These are phyloP conservation scores for Oryzias curvinotus DNA, from an alignment of 2,113 vertebrate species.

Conservation along the genomic window DNA sequence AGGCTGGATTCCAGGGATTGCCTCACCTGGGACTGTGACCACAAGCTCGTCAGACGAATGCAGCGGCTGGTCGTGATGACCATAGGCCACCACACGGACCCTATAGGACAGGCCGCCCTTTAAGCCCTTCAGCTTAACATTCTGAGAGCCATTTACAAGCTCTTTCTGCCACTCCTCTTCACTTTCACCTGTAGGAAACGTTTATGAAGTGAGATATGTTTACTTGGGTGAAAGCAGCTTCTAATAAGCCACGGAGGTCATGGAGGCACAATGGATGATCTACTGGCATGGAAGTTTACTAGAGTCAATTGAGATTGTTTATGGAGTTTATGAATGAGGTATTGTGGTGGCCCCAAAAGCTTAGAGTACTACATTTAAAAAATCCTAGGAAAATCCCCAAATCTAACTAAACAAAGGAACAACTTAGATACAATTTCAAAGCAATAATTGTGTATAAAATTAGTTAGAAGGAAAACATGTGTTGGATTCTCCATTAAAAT, in stretches of 20 bases:
- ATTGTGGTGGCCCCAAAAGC: slow-evolving; percentile 20
- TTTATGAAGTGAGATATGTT: slow-evolving; percentile 71
- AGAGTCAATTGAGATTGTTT: slow-evolving; percentile 6
- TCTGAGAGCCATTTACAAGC: slow-evolving; percentile 90
- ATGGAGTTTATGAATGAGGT: slow-evolving; percentile 27
- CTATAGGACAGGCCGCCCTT: slow-evolving; percentile 91
- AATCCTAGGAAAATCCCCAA: not conserved
- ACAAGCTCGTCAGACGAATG: slow-evolving; percentile 86
- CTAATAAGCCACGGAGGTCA: slow-evolving; percentile 21
- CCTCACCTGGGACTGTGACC: slow-evolving; percentile 96
- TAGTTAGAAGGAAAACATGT: too few relatives aligned
- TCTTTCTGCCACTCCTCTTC: slow-evolving; percentile 93
- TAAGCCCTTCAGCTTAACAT: slow-evolving; percentile 90
- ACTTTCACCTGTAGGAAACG: slow-evolving; percentile 80
- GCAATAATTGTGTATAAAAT: too few relatives aligned
- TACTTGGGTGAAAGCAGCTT: slow-evolving; percentile 36
- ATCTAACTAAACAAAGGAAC: not conserved
- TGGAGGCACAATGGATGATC: slow-evolving; percentile 39
- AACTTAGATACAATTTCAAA: too few relatives aligned
- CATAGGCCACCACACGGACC: slow-evolving; percentile 89
- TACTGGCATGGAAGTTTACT: slow-evolving; percentile 25
- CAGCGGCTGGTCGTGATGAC: slow-evolving; percentile 80
- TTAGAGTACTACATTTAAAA: slow-evolving; percentile 11
- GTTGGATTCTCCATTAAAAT: too few relatives aligned
- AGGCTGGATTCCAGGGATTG: slow-evolving; percentile 43